These are phyloP conservation scores for Larimichthys crocea DNA, from an alignment of 2,113 vertebrate species.

Conservation along the genomic window DNA sequence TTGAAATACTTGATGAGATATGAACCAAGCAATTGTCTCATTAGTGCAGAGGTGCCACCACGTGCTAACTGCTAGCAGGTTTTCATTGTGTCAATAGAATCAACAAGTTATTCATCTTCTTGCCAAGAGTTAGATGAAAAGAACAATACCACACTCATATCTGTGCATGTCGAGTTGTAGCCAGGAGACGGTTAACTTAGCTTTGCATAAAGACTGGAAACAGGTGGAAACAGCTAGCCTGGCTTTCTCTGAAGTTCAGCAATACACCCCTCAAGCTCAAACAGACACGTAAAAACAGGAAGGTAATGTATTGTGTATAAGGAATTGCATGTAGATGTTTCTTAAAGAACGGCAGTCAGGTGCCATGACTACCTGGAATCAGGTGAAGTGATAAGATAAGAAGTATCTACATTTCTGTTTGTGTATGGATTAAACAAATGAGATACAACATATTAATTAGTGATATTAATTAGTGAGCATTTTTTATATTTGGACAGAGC, in stretches of 20 bases:
- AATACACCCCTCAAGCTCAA: not conserved
- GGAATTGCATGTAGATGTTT: no score
- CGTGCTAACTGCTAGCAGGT: not conserved
- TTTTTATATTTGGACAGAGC: not conserved
- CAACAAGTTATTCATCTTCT: not conserved
- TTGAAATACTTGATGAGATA: not conserved
- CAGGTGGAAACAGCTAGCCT: not conserved
- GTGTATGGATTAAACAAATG: not conserved
- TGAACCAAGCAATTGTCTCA: not conserved
- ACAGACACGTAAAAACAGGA: no score
- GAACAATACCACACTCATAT: not conserved
- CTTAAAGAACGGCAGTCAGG: not conserved
- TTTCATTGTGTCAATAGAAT: not conserved
- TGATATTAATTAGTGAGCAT: not conserved
- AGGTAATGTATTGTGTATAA: no score
- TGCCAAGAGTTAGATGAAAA: not conserved
- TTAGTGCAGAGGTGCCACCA: not conserved
- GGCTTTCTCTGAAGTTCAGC: not conserved
- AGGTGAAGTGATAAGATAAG: not conserved
- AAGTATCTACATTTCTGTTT: not conserved
- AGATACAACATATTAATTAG: not conserved
- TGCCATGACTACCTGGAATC: not conserved
- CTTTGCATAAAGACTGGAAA: conserved; percentile 4
- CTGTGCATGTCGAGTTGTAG: no score
- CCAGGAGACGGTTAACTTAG: not conserved